Base-by-base conservation (phyloP, 1,140 invertebrate species). In the Hyles vespertilio region DNA sequence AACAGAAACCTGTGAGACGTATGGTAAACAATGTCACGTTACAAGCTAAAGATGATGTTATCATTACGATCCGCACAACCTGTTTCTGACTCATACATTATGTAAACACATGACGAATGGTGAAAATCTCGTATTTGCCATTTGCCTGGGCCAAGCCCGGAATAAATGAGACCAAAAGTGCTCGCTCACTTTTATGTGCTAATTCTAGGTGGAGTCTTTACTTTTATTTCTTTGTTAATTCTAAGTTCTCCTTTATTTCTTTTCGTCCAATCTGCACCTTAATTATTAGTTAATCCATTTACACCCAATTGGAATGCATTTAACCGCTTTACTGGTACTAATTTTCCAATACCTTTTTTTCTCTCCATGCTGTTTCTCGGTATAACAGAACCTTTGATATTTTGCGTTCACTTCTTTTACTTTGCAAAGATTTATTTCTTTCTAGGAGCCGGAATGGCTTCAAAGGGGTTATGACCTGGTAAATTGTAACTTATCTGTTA, bases 61-160 rank as follows among this genome's bases (percentile, higher is more conserved):
- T 7, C 45, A 32, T 32, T 51, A 10, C 46, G 5, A 48, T 44
- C 34, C 33, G 43, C 44, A 48, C 53, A 51, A 51, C 43, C 56
- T 40, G 56, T 57, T 44, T 52, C 34, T 72, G 67, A 72, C 46
- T 74, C 67, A 77, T 49, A 22, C 58, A 59, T 72, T 72, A 72
- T 65, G 63, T 68, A 69, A 74, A 74, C 54, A 67, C 34, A 58
- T 74, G 69, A 77, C 65, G 64, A 69, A 74, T 63, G 54, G 64
- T 52, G 60, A 65, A 62, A 69, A 69, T 60, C 46, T 43, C 2
- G 11, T 5, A 3, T 4, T 55, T 51, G 56, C 57, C n/a, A 3
- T 4, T 55, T 52, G 49, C 65, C 58, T 61, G 32, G 58, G 55
- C 50, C 58, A 59, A 59, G 48, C 65, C 58, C 65, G 69, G 58